Evolutionary conservation across 2,113 vertebrate genomes (phyloP).

Genomic region (Eurypyga helias): DNA sequence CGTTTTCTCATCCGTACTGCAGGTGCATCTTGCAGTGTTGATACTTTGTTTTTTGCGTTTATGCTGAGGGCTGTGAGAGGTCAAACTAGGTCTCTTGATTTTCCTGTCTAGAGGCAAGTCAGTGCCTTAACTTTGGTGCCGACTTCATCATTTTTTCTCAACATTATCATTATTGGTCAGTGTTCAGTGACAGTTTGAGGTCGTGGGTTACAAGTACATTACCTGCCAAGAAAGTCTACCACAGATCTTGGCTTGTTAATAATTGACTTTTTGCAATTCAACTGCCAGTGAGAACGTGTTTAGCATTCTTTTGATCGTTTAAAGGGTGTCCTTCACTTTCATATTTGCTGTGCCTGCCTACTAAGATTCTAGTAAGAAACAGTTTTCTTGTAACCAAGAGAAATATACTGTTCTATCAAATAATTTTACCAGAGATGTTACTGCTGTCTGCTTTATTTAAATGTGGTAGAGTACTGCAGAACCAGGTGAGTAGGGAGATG

Average conservation of each 20-base stretch:
- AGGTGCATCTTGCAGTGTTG: neutral
- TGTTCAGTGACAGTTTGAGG: neutral
- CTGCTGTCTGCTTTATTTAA: neutral
- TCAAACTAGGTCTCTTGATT: neutral
- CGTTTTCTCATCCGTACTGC: neutral
- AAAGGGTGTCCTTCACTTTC: neutral
- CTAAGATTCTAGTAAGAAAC: neutral
- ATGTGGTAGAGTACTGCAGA: neutral
- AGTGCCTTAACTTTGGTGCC: neutral
- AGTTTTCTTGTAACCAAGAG: neutral
- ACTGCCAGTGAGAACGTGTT: neutral
- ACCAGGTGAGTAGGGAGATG: neutral
- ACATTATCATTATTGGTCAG: neutral
- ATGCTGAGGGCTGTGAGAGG: neutral
- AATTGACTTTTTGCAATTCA: neutral
- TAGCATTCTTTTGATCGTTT: neutral
- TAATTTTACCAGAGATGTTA: neutral
- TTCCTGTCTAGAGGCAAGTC: neutral
- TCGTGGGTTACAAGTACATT: neutral
- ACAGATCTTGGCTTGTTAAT: neutral
- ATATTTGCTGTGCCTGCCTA: neutral
- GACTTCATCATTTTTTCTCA: neutral
- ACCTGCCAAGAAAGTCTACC: neutral
- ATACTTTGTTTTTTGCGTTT: neutral
- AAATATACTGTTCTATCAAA: neutral